phyloP scores from a whole-genome alignment of 2,113 vertebrate species.

The Callionymus lyra region DNA sequence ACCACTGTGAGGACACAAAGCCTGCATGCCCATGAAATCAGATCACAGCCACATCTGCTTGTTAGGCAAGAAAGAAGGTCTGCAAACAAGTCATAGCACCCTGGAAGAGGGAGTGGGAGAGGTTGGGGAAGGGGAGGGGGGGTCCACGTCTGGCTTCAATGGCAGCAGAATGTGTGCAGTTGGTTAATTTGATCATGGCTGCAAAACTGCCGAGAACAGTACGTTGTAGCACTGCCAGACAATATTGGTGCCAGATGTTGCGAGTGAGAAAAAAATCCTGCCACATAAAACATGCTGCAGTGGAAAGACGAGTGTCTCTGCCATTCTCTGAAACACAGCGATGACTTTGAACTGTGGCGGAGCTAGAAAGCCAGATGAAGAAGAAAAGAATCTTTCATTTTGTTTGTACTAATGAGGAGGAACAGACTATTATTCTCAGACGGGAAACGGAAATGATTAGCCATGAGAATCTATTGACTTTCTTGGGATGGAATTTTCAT shows the following conservation, averaged over 20 bases:
- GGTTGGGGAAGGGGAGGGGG: conserved; percentile 18
- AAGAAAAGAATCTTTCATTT: conserved; percentile 6
- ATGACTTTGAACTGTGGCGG: conserved; percentile 57
- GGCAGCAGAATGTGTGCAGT: conserved; percentile 69
- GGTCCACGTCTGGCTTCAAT: conserved; percentile 64
- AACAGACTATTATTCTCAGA: too few relatives aligned
- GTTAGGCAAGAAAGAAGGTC: conserved; percentile 33
- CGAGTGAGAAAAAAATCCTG: conserved; percentile 65
- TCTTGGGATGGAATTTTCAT: too few relatives aligned
- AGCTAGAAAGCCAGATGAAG: conserved; percentile 48
- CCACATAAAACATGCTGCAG: conserved; percentile 76
- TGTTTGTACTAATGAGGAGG: conserved; percentile 11
- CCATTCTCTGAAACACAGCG: conserved; percentile 42
- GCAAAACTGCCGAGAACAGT: conserved; percentile 75
- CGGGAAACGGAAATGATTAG: too few relatives aligned
- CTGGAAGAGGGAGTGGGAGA: conserved; percentile 27
- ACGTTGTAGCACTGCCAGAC: conserved; percentile 61
- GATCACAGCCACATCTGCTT: conserved; percentile 43
- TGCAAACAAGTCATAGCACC: conserved; percentile 39
- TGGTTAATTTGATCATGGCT: conserved; percentile 79
- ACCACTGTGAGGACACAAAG: not conserved
- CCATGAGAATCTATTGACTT: too few relatives aligned
- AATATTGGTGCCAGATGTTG: conserved; percentile 88
- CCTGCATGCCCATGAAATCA: conserved; percentile 25
- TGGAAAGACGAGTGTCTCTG: conserved; percentile 61